phyloP scores from a whole-genome alignment of 2,888 invertebrate genomes.

The Tetheella fluctuosa region DNA sequence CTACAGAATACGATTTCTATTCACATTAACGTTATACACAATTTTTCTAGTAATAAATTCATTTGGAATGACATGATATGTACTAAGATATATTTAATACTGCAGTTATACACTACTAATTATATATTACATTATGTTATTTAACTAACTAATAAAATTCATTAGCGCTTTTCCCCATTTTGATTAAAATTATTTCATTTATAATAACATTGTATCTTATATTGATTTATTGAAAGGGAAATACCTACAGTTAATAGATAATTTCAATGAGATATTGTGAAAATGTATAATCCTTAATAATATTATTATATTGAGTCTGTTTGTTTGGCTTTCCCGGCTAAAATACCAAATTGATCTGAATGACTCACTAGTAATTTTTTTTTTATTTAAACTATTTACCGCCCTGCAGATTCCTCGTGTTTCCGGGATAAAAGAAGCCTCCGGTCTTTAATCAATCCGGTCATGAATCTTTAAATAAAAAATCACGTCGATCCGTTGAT shows the following conservation, averaged over 20 bases:
- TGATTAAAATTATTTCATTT: slow-evolving; percentile 37
- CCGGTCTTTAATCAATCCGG: no score
- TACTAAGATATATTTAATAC: slow-evolving; percentile 54
- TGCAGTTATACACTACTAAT: slow-evolving; percentile 31
- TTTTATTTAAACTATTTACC: no score
- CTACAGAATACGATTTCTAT: slow-evolving; percentile 18
- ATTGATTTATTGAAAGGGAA: slow-evolving; percentile 29
- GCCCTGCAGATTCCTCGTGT: no score
- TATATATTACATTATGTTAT: slow-evolving; percentile 35
- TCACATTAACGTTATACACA: not conserved
- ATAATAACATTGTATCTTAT: slow-evolving; percentile 30
- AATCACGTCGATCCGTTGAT: no score
- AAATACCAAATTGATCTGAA: no score
- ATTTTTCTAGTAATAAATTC: slow-evolving; percentile 29
- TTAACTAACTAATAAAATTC: slow-evolving; percentile 61
- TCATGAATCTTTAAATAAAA: no score
- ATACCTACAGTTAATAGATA: slow-evolving; percentile 6
- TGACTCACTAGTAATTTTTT: no score
- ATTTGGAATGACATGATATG: slow-evolving; percentile 52
- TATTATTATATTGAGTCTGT: no score
- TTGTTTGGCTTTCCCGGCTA: no score
- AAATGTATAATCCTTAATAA: no score
- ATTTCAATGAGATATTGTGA: slow-evolving; percentile 6
- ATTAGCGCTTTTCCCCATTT: slow-evolving; percentile 84
- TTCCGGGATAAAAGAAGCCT: no score